These are phyloP conservation scores for Mugil cephalus DNA, from an alignment of 2,113 vertebrate genomes.

Conservation along the genomic window DNA sequence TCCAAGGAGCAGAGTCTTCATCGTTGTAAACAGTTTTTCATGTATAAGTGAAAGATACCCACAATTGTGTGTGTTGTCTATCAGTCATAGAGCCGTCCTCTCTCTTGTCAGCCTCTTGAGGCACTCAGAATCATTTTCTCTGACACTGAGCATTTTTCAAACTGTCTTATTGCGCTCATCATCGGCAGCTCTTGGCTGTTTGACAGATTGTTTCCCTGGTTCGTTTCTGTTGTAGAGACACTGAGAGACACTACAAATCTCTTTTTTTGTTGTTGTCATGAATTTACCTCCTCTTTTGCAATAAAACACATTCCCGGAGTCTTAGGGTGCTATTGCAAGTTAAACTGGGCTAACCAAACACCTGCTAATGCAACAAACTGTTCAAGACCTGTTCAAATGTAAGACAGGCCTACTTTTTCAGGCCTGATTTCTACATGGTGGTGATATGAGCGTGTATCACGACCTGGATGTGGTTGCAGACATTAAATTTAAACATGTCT, in stretches of 20 bases:
- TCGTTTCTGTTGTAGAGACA: slow-evolving; percentile 11
- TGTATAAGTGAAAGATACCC: slow-evolving; percentile 11
- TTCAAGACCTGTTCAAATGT: no score
- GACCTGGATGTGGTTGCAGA: no score
- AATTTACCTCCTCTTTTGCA: slow-evolving; percentile 3
- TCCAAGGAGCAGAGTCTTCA: slow-evolving; percentile 4
- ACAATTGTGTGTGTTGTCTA: slow-evolving; percentile 8
- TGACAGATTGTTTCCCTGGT: not conserved
- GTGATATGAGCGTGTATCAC: no score
- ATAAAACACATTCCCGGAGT: not conserved
- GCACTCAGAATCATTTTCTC: slow-evolving; percentile 19
- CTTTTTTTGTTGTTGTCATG: not conserved
- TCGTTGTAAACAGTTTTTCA: slow-evolving; percentile 10
- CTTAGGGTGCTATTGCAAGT: not conserved
- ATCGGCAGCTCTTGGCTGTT: not conserved
- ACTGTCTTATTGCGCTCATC: not conserved
- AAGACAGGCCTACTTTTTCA: no score
- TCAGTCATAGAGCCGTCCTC: slow-evolving; percentile 10
- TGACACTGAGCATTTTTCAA: slow-evolving; percentile 21
- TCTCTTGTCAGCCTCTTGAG: not conserved
- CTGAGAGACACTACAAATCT: not conserved
- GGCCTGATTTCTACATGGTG: no score
- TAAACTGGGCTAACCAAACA: not conserved
- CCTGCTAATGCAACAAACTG: no score
- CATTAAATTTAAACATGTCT: no score